These are phyloP conservation scores for Climacteris rufus DNA, from an alignment of 2,113 vertebrate species.

Conservation along the genomic window DNA sequence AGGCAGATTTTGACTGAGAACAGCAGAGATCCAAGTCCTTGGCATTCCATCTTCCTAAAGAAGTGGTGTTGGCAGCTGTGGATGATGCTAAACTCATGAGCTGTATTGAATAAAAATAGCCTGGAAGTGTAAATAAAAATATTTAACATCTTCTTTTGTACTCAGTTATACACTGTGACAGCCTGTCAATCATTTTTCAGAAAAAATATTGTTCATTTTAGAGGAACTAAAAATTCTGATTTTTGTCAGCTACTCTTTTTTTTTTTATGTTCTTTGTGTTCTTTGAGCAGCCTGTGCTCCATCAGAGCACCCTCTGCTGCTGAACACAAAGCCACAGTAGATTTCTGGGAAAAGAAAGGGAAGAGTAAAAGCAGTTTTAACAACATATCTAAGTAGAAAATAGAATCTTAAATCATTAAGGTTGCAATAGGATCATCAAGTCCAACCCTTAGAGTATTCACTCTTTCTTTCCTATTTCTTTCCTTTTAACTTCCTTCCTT, in stretches of 20 bases:
- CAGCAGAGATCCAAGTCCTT: neutral
- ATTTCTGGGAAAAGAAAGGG: neutral
- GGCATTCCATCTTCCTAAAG: neutral
- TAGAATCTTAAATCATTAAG: neutral
- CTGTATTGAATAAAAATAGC: neutral
- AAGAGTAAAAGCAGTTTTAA: neutral
- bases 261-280: neutral
- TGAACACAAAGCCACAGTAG: neutral
- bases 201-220: neutral
- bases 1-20: slow-evolving; percentile 66
- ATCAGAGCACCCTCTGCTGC: neutral
- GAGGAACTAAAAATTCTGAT: neutral
- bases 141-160: neutral
- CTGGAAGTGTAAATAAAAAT: slow-evolving; percentile 1
- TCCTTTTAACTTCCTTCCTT: neutral
- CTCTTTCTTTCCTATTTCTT: neutral
- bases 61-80: neutral
- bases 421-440: neutral
- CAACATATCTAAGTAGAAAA: neutral
- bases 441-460: neutral
- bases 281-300: neutral
- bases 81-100: neutral
- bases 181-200: neutral
- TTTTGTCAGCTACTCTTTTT: neutral
- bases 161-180: neutral